Evolutionary conservation across 1,140 invertebrate genomes (phyloP), one percentile per base, ranked within the genome.

Genomic region (Drosophila repletoides): DNA sequence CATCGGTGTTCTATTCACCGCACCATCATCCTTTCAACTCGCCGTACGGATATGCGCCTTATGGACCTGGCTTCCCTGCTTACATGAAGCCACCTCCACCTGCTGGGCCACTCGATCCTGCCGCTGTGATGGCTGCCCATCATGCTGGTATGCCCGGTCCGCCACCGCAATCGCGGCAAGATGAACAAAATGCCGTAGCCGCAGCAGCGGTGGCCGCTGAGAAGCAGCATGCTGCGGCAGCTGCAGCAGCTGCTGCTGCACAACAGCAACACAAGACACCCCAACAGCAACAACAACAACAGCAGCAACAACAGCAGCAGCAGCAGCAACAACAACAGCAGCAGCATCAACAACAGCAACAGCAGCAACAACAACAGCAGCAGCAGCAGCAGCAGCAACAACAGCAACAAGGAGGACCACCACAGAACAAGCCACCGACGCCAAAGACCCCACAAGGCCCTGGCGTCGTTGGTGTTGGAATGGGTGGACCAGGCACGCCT

Each of bases 21-120:
- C 89, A 90, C 33, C 89, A 89, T 69, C 89, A 90, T 72, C 89
- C 89, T 21, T 90, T 90, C 55, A 90, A 90, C 52, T 89, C 89
- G 9, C 89, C 88, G 1, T 90, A 90, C 24, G 87, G 88, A 14
- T 90, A 90, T 68, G 65, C 84, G 21, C 88, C 89, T 1, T 90
- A 90, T 36, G 89, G 87, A 9, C 89, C 89, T n/a, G 84, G 87
- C 19, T 90, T 89, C 55, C 77, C 89, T 28, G 73, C 89, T 12
- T 90, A 89, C 48, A 89, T 88, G 88, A 88, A 90, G 72, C 81
- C 90, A 3, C 74, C 89, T 4, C 84, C 88, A 10, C 76, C 89
- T 2, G 53, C 69, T 26, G 88, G 88, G 6, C 84, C 80, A 0
- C 52, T 90, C 1, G 81, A 89, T 59, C 83, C 86, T 5, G 84